Base-by-base conservation (phyloP, 2,888 invertebrate genomes). In the Maniola hyperantus region DNA sequence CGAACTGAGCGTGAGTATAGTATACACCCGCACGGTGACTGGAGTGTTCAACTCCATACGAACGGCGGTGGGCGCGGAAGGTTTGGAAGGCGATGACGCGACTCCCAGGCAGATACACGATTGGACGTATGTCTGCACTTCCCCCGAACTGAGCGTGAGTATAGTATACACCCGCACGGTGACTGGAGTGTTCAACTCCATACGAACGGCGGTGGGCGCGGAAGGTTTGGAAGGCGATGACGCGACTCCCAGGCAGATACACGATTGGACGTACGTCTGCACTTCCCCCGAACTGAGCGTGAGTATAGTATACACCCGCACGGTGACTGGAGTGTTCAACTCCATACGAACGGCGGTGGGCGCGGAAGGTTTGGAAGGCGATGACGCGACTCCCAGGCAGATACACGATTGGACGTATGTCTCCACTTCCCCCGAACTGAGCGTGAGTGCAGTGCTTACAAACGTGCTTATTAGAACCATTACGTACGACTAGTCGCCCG, bases 241-340 rank as follows among this genome's bases (percentile, higher is more conserved):
- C 73, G 79, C 69, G 5, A 65, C 68, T 2, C 88, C 69, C 67
- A 85, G 74, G 66, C 78, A 88, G 61, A 79, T 89, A 33, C 73
- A 90, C 86, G 78, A 83, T 71, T 91, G 91, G 91, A 80, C 80
- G 0, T 90, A 87, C 67, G 88, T 90, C 58, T 80, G 80, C 76
- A 84, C 87, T 8, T 76, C 82, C 1, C 65, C 78, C 0, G 89
- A 89, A 8, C 78, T 81, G 18, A 84, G 83, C 58, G 90, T 89
- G 39, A 83, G 87, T 80, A 13, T 10, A 11, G n/a, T 2, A n/a
- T n/a, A n/a, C 78, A 95, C 95, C 0, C 95, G 95, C 79, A 96
- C 96, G 0, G 96, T 96, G 72, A 96, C 96, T 0, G 96, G 96
- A 0, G 95, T 97, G 71, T 95, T 97, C 80, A 96, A 96, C 83